These are phyloP conservation scores for Lottia gigantea DNA, from an alignment of 2,888 invertebrate genomes.

Conservation along the genomic window DNA sequence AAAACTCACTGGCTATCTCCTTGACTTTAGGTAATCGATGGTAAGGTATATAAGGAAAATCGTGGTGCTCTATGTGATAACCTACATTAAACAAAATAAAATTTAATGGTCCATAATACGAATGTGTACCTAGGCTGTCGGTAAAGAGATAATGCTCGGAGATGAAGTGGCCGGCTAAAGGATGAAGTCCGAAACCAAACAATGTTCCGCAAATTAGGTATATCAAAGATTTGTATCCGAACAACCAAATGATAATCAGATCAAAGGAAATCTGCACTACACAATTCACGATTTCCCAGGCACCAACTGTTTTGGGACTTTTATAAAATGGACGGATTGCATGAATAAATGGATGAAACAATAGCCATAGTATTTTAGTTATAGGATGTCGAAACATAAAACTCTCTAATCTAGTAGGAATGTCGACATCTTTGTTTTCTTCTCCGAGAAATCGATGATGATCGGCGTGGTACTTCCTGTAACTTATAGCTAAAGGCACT, in stretches of 20 bases:
- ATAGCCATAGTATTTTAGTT: constrained; percentile 65
- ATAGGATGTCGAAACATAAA: constrained; percentile 61
- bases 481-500: constrained; percentile 66
- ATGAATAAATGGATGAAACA: constrained; percentile 64
- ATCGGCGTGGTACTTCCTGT: constrained; percentile 67
- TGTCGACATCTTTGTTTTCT: constrained; percentile 66
- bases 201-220: constrained; percentile 62
- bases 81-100: constrained; percentile 66
- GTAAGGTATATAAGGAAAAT: constrained; percentile 68
- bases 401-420: constrained; percentile 65
- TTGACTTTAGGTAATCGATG: constrained; percentile 64
- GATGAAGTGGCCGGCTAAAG: constrained; percentile 67
- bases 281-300: constrained; percentile 62
- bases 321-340: constrained; percentile 65
- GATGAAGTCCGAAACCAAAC: constrained; percentile 64
- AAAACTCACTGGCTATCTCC: constrained; percentile 85
- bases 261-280: constrained; percentile 56
- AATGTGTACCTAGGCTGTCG: constrained; percentile 63
- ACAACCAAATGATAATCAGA: constrained; percentile 44
- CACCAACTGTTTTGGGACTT: constrained; percentile 61
- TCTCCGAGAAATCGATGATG: constrained; percentile 67
- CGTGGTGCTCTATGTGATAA: constrained; percentile 68
- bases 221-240: constrained; percentile 58
- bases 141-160: constrained; percentile 67
- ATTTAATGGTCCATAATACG: constrained; percentile 68